These are phyloP conservation scores for Cryptoblepharus egeriae DNA, from an alignment of 2,797 vertebrate genomes.

Conservation along the genomic window DNA sequence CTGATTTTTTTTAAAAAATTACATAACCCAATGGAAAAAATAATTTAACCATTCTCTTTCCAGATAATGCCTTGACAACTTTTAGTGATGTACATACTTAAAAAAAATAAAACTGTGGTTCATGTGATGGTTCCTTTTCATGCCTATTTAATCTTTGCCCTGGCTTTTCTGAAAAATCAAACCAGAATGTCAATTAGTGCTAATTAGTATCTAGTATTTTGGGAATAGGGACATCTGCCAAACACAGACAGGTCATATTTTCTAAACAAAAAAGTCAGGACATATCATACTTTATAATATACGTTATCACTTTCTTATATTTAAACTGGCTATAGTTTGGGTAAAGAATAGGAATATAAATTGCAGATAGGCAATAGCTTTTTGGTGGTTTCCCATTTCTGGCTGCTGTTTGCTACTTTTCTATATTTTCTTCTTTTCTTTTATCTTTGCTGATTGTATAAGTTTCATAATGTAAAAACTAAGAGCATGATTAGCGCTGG, in stretches of 20 bases:
- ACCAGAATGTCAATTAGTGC: constrained; percentile 4
- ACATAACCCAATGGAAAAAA: too few species aligned
- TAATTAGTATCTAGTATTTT: constrained; percentile 24
- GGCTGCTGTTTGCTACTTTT: not conserved
- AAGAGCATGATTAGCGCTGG: not conserved
- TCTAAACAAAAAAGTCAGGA: not conserved
- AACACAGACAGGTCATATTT: not conserved
- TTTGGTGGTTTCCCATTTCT: not conserved
- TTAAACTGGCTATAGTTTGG: not conserved
- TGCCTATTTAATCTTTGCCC: constrained; percentile 22
- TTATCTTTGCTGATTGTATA: not conserved
- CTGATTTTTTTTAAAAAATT: not conserved
- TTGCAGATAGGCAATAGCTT: not conserved
- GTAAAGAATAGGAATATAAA: not conserved
- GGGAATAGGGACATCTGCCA: not conserved
- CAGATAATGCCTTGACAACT: not conserved
- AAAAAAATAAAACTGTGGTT: constrained; percentile 21
- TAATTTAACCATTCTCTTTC: not conserved
- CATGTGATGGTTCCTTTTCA: constrained; percentile 10
- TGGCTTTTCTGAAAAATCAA: not conserved
- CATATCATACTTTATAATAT: not conserved
- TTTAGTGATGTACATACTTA: not conserved
- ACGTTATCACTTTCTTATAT: accelerated
- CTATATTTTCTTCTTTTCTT: not conserved
- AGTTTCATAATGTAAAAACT: not conserved